phyloP scores from a whole-genome alignment of 1,140 invertebrate species.

The Battus philenor region DNA sequence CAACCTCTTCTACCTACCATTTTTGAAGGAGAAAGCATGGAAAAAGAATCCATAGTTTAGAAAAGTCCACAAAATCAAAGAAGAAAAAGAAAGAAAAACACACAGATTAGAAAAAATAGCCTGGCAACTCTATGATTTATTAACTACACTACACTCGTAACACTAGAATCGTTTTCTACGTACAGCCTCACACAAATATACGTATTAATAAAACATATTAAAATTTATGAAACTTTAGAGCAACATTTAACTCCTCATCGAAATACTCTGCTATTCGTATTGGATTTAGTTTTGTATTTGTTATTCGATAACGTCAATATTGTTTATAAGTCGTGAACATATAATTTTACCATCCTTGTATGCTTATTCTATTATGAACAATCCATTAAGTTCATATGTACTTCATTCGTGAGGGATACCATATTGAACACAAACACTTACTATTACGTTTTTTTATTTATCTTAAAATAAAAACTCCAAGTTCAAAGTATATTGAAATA shows the following conservation, averaged over 20 bases:
- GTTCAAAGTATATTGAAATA: too few species aligned
- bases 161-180: conserved; percentile 5
- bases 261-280: not conserved
- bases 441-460: too few species aligned
- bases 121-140: conserved; percentile 3
- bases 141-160: conserved; percentile 3
- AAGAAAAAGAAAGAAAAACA: conserved; percentile 18
- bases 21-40: conserved; percentile 72
- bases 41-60: conserved; percentile 69
- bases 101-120: conserved; percentile 12
- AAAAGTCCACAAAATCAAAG: conserved; percentile 24
- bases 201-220: too few species aligned
- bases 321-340: conserved; percentile 6
- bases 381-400: conserved; percentile 2
- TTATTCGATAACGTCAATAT: conserved; percentile 9
- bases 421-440: conserved; percentile 2
- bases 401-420: not conserved
- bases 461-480: too few species aligned
- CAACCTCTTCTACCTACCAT: conserved; percentile 75
- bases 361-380: conserved; percentile 10
- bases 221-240: too few species aligned
- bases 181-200: too few species aligned
- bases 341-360: not conserved
- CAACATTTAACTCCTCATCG: not conserved
- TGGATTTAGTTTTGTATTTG: not conserved